Base-by-base conservation (phyloP, 2,113 vertebrate genomes). In the Xerus inauris region DNA sequence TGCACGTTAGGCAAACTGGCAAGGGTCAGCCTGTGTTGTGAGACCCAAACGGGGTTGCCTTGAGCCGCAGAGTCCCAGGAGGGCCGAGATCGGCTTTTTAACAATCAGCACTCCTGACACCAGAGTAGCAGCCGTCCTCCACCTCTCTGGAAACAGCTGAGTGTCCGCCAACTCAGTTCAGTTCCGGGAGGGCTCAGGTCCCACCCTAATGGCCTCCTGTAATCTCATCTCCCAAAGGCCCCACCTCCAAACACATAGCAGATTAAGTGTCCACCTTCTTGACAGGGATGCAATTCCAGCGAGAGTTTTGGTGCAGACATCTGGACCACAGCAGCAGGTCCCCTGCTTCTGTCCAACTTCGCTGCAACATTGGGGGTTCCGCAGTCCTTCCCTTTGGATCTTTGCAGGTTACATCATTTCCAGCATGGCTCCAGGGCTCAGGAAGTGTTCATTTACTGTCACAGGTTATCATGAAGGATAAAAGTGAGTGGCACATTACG, bases 21-120 rank as follows among this genome's bases (percentile, higher is more conserved):
- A 45, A 35, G 32, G 38, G 0, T 20, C 65, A 26, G 14, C 19
- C 0, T 28, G 11, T 45, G 26, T n/a, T 1, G 6, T 8, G 20
- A 42, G 30, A 14, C 30, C 47, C 22, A 4, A 13, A 26, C 47
- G 5, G 0, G 14, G 3, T 1, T 11, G 49, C 40, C 47, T 38
- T 2, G 6, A 24, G 7, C 47, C 35, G 26, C 13, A 81, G 65
- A 13, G 32, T 30, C 30, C 8, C 14, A 32, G 73, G n/a, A 30
- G 11, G 12, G 22, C 16, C 32, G 42, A 0, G 2, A 19, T n/a
- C 16, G 54, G 4, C 30, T 22, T 20, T 7, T 65, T n/a, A 6
- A 24, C 12, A 76, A 35, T 38, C 24, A 22, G 26, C 77, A 7
- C 62, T 38, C 45, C 67, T 8, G n/a, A 67, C 59, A 17, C 14